Percentiles rank a stretch among this genome's conserved stretches.
These are phyloP conservation scores for Syrphus vitripennis DNA, from an alignment of 2,888 invertebrate species.

Conservation along the genomic window DNA sequence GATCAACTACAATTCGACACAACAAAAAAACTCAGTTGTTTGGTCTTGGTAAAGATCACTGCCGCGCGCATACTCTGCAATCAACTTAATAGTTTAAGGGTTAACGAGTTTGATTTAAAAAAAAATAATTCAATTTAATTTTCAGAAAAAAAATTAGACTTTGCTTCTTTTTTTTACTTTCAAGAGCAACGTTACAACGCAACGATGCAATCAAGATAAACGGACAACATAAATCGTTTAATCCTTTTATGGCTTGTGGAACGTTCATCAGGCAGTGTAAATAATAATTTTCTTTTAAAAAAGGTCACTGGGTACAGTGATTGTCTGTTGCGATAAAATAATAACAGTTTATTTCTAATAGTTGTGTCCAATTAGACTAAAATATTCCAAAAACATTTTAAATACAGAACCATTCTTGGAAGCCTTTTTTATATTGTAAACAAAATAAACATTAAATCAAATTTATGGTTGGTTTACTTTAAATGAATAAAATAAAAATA, in stretches of 20 bases:
- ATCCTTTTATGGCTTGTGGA: constrained; percentile 17
- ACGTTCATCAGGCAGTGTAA: not conserved
- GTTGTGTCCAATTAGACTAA: not conserved
- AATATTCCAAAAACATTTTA: not conserved
- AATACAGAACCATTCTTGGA: no score
- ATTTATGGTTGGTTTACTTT: no score
- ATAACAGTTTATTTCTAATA: not conserved
- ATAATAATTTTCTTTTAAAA: constrained; percentile 1
- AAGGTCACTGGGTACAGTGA: not conserved
- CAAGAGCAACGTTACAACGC: not conserved
- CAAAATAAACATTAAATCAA: no score
- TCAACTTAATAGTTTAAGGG: constrained; percentile 65
- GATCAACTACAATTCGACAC: constrained; percentile 16
- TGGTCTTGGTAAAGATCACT: not conserved
- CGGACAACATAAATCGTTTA: constrained; percentile 30
- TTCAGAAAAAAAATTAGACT: constrained; percentile 5
- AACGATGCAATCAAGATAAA: constrained; percentile 34
- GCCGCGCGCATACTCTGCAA: constrained; percentile 24
- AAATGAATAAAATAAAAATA: no score
- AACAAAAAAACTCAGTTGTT: not conserved
- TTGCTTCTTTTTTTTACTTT: constrained; percentile 2
- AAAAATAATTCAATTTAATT: constrained; percentile 56
- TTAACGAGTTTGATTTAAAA: constrained; percentile 66
- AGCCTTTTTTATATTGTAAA: no score
- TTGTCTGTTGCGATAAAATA: not conserved